Conservation (phyloP, 2,888 invertebrate species). For the Eilema sororculum region DNA sequence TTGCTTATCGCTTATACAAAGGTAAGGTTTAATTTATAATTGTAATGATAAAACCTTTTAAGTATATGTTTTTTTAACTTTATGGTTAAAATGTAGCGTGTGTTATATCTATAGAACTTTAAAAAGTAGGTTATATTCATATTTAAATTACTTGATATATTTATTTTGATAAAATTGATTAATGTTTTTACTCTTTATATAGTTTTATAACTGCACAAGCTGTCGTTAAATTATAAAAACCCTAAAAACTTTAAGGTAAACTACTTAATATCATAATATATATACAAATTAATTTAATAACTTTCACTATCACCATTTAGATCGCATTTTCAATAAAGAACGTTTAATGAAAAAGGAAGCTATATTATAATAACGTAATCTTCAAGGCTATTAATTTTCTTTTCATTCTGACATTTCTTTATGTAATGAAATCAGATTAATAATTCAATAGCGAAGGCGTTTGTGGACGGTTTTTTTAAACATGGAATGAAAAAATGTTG, state of each 20-base stretch:
- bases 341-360: background rate
- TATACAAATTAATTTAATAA: background rate
- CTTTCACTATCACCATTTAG: background rate
- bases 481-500: background rate
- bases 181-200: background rate
- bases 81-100: too few relatives aligned
- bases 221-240: background rate
- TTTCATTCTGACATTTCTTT: slow-evolving; percentile 13
- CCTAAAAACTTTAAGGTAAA: too few relatives aligned
- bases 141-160: too few relatives aligned
- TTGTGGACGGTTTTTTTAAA: slow-evolving; percentile 5
- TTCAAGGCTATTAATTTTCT: slow-evolving; percentile 12
- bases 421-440: slow-evolving; percentile 11
- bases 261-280: too few relatives aligned
- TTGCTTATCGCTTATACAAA: slow-evolving; percentile 6
- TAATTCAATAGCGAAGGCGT: slow-evolving; percentile 7
- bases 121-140: background rate
- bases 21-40: slow-evolving; percentile 11
- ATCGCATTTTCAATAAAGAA: background rate
- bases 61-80: background rate
- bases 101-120: background rate
- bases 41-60: background rate
- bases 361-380: slow-evolving; percentile 3
- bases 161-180: background rate
- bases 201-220: background rate